Evolutionary conservation across 2,797 vertebrate genomes (phyloP).

Genomic region (Odontamblyopus lacepedii): DNA sequence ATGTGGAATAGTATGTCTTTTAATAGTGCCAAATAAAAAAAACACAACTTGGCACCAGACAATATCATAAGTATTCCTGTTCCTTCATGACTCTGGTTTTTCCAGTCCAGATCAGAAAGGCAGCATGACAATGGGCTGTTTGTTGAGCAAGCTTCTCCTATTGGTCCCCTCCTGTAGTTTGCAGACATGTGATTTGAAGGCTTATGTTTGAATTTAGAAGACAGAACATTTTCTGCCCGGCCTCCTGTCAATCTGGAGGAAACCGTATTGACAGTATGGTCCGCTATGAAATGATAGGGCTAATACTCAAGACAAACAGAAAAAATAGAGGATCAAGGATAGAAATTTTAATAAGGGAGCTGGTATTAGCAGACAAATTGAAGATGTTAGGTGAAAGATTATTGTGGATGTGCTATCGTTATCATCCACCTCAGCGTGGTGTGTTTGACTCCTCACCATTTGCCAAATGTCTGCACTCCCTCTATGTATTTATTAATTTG

Average conservation of each 20-base stretch:
- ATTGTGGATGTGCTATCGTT: background rate
- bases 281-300: constrained; percentile 12
- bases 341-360: background rate
- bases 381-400: background rate
- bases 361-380: background rate
- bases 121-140: constrained; percentile 45
- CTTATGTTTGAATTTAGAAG: constrained; percentile 45
- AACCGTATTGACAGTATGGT: background rate
- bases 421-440: background rate
- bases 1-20: constrained; percentile 4
- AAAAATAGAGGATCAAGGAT: constrained; percentile 7
- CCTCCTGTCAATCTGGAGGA: constrained; percentile 3
- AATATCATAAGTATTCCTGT: constrained; percentile 42
- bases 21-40: constrained; percentile 21
- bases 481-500: no score
- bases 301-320: constrained; percentile 14
- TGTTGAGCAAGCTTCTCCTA: constrained; percentile 39
- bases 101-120: constrained; percentile 49
- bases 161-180: constrained; percentile 39
- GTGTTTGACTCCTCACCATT: no score
- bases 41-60: constrained; percentile 29
- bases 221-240: constrained; percentile 14
- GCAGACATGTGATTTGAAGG: constrained; percentile 46
- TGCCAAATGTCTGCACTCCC: no score
- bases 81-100: constrained; percentile 37